Evolutionary conservation across 1,140 invertebrate species (phyloP), one percentile per base, ranked within the genome.

Genomic region (Cyclina sinensis): DNA sequence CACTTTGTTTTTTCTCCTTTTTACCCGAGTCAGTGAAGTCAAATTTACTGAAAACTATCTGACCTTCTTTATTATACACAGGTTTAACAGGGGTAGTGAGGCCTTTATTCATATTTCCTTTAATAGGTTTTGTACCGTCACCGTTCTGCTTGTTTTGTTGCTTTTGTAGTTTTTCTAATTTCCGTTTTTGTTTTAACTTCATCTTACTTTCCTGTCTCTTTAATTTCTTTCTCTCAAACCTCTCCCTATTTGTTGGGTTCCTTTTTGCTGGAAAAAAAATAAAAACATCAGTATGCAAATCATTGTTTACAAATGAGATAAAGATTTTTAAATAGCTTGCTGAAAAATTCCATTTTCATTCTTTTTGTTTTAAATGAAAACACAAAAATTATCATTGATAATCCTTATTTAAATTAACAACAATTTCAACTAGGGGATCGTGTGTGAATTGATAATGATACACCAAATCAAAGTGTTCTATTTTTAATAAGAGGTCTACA

Each of bases 31-130:
- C 90, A 5, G 93, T 90, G 95, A 98, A 98, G 92, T 98, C 97
- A 96, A 98, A 98, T 95, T 98, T 98, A 76, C 97, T 98, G 94
- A 97, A 98, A 14, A 98, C 97, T 94, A 98, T 96, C 95, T 97
- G 97, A 16, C 97, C 97, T 90, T 97, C 97, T 86, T 96, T 97
- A 94, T 98, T 98, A 90, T 97, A 97, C 39, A 98, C 96, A 51
- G 97, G 97, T 94, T 97, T 97, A 46, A 93, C n/a, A 16, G 88
- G 83, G 35, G 68, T 79, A 9, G 86, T 68, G 39, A 83, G 80
- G 82, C 39, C 59, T 16, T 57, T 83, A 76, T 84, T 82, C 18
- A 84, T 27, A 86, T 39, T 70, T 27, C 68, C 68, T 57, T 81
- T 81, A 79, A 65, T 84, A 39, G 54, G 59, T 59, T 43, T 86